Evolutionary conservation across 1,140 invertebrate genomes (phyloP).

Genomic region (Drosophila parvula): DNA sequence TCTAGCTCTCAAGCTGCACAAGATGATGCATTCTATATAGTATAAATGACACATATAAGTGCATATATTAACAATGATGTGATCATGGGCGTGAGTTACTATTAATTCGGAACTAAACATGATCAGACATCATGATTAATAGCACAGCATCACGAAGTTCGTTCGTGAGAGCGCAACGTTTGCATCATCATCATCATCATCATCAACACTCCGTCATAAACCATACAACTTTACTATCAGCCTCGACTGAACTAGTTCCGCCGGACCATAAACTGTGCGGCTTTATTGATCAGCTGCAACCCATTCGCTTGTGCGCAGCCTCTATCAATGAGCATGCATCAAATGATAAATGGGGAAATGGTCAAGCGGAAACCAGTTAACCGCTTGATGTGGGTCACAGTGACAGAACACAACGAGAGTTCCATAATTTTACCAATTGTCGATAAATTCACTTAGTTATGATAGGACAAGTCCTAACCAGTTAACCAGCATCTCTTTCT

Average conservation of each 20-base stretch:
- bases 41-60: neutral
- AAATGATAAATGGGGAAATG: constrained; percentile 13
- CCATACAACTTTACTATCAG: constrained; percentile 21
- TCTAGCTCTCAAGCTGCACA: neutral
- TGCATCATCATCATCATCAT: constrained; percentile 22
- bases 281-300: constrained; percentile 9
- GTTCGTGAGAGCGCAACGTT: constrained; percentile 25
- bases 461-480: neutral
- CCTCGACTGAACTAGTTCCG: constrained; percentile 22
- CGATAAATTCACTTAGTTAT: constrained; percentile 36
- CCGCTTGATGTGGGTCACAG: constrained; percentile 33
- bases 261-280: constrained; percentile 16
- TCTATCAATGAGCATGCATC: constrained; percentile 14
- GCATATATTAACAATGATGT: constrained; percentile 13
- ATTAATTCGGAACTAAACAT: constrained; percentile 27
- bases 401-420: neutral
- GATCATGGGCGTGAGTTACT: constrained; percentile 21
- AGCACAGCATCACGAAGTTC: constrained; percentile 35
- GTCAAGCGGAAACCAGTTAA: constrained; percentile 32
- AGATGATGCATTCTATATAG: constrained; percentile 1
- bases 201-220: constrained; percentile 1
- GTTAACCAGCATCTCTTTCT: neutral
- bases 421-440: constrained; percentile 14
- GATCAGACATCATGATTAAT: constrained; percentile 43
- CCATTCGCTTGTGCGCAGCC: neutral